Percentiles rank a stretch among this genome's conserved stretches.
Conservation (phyloP, 2,888 invertebrate genomes). For the Ectemnius cavifrons region DNA sequence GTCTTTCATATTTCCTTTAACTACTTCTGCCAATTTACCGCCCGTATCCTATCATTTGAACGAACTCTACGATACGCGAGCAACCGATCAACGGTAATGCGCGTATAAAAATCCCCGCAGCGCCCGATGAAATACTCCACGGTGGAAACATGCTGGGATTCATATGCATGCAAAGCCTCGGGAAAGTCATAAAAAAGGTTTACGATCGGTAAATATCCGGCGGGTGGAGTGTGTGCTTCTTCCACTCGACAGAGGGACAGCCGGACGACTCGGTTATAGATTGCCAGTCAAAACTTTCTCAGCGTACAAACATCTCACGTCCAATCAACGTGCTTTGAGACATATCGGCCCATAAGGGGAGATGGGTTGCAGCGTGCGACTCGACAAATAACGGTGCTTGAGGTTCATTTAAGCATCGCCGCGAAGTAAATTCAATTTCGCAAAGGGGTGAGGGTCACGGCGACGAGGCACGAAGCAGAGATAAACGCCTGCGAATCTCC, state of each 20-base stretch:
- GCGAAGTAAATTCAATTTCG: not conserved
- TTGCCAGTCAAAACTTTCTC: constrained; percentile 29
- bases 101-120: too few species aligned
- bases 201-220: constrained; percentile 63
- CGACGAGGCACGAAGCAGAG: too few species aligned
- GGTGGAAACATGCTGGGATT: not conserved
- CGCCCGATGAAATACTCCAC: too few species aligned
- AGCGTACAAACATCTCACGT: not conserved
- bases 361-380: too few species aligned
- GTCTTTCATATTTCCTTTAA: too few species aligned
- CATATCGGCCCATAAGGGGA: too few species aligned
- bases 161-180: constrained; percentile 39
- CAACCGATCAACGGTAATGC: not conserved
- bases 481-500: too few species aligned
- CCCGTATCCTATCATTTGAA: too few species aligned
- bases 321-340: too few species aligned
- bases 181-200: constrained; percentile 59
- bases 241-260: constrained; percentile 23
- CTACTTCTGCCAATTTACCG: too few species aligned
- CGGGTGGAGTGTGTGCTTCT: constrained; percentile 23
- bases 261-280: constrained; percentile 51
- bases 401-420: not conserved
- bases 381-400: too few species aligned
- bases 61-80: not conserved
- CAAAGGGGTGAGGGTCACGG: too few species aligned